Conservation (phyloP, 2,113 vertebrate species). For the Gasterosteus nipponicus region DNA sequence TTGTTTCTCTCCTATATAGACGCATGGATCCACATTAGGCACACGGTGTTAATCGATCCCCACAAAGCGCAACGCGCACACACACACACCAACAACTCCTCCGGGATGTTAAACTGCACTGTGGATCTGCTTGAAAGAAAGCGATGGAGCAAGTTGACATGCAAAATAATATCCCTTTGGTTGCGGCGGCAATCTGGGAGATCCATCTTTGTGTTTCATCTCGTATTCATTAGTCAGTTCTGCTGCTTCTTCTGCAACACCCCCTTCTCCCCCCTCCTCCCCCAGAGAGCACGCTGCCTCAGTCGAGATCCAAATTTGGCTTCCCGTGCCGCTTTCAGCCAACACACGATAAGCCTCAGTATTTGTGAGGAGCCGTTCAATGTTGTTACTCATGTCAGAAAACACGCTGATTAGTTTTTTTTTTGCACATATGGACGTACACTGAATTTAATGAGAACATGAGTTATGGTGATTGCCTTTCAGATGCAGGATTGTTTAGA, state of each 20-base stretch:
- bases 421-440: background rate
- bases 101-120: background rate
- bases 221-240: background rate
- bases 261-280: too few relatives aligned
- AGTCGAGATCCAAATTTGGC: too few relatives aligned
- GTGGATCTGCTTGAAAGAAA: background rate
- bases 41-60: constrained; percentile 15
- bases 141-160: background rate
- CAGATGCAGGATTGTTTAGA: background rate
- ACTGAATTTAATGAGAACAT: background rate
- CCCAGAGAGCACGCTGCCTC: too few relatives aligned
- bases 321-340: background rate
- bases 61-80: background rate
- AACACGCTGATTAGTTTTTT: background rate
- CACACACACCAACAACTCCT: constrained; percentile 13
- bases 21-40: constrained; percentile 14
- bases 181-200: background rate
- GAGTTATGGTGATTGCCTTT: background rate
- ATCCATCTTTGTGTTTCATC: background rate
- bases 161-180: background rate
- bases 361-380: background rate
- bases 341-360: background rate
- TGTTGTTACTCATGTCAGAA: background rate
- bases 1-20: background rate
- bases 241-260: background rate